Conservation (phyloP, 2,888 invertebrate genomes). For the Tanytarsus gracilentus region DNA sequence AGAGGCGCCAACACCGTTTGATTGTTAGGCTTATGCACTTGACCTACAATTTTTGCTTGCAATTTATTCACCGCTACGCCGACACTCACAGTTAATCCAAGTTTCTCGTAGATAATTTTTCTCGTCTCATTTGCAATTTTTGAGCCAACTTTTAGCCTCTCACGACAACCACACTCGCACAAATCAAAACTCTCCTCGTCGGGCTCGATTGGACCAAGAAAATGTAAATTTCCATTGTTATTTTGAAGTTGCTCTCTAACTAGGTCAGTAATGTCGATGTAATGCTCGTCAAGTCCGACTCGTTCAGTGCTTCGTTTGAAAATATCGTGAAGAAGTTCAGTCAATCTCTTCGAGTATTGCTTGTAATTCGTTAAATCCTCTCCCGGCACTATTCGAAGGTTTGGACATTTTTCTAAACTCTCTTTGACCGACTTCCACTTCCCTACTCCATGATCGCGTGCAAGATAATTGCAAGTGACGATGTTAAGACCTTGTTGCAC, state of each 20-base stretch:
- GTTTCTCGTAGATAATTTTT: slow-evolving; percentile 54
- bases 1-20: slow-evolving; percentile 71
- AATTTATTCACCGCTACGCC: slow-evolving; percentile 79
- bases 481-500: slow-evolving; percentile 77
- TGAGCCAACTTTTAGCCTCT: slow-evolving; percentile 59
- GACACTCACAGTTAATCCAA: slow-evolving; percentile 70
- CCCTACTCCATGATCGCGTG: slow-evolving; percentile 62
- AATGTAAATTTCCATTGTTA: slow-evolving; percentile 29
- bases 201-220: slow-evolving; percentile 50
- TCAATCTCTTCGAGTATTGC: slow-evolving; percentile 66
- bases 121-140: slow-evolving; percentile 70
- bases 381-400: slow-evolving; percentile 65
- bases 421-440: slow-evolving; percentile 73
- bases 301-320: slow-evolving; percentile 69
- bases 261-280: slow-evolving; percentile 64
- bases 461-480: slow-evolving; percentile 77
- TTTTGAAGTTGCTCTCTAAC: slow-evolving; percentile 45
- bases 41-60: slow-evolving; percentile 67
- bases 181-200: slow-evolving; percentile 48
- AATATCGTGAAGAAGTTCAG: slow-evolving; percentile 53
- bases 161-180: slow-evolving; percentile 68
- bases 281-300: slow-evolving; percentile 79
- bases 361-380: slow-evolving; percentile 77
- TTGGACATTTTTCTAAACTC: slow-evolving; percentile 63
- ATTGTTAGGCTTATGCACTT: slow-evolving; percentile 68